phyloP scores from a whole-genome alignment of 2,797 vertebrate genomes.

The Melanogrammus aeglefinus region DNA sequence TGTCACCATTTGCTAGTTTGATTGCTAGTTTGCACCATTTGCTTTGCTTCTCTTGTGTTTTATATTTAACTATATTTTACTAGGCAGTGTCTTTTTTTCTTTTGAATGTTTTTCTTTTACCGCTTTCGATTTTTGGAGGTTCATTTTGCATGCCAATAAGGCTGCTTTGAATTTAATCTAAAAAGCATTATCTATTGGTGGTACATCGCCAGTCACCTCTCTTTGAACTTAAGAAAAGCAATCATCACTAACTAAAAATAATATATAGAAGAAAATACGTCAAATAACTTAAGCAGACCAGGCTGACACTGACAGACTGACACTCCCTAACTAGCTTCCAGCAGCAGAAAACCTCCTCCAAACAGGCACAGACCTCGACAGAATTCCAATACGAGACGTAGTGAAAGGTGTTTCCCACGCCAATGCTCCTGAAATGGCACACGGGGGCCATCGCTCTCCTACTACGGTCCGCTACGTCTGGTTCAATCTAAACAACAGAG shows the following conservation, averaged over 20 bases:
- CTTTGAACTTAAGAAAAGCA: too few species aligned
- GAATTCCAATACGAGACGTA: neutral
- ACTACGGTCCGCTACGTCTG: neutral
- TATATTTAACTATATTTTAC: neutral
- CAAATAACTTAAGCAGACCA: too few species aligned
- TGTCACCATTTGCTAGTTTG: neutral
- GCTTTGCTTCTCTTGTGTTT: neutral
- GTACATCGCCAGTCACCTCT: too few species aligned
- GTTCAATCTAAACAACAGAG: constrained; percentile 34
- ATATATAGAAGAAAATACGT: too few species aligned
- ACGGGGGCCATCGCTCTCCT: neutral
- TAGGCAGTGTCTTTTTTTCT: neutral
- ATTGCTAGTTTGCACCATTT: too few species aligned
- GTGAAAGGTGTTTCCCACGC: neutral
- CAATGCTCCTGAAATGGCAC: neutral
- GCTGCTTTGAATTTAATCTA: neutral
- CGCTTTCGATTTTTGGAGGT: neutral
- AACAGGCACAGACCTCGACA: neutral
- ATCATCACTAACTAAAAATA: too few species aligned
- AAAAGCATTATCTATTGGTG: neutral
- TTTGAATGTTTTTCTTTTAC: neutral
- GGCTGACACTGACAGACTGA: neutral
- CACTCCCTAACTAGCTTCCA: neutral
- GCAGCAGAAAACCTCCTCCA: neutral
- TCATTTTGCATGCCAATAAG: neutral